Percentiles rank a stretch among this genome's conserved stretches.
Evolutionary conservation across 2,797 vertebrate genomes (phyloP).

Genomic region (Silurus lanzhouensis): DNA sequence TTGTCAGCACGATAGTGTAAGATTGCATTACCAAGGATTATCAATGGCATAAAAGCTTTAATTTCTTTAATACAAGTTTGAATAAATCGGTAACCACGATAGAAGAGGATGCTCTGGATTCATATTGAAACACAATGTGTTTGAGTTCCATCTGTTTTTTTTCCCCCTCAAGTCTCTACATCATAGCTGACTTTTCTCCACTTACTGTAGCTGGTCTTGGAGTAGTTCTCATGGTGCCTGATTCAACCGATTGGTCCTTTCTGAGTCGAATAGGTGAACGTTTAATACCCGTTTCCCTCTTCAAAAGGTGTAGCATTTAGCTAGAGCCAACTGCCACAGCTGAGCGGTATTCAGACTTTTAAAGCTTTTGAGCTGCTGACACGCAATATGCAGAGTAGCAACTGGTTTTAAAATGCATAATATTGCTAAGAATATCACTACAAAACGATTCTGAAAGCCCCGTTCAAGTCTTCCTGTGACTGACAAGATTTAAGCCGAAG

Average conservation of each 20-base stretch:
- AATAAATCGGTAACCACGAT: neutral
- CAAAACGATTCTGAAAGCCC: neutral
- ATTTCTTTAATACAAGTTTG: too few relatives aligned
- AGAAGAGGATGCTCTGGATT: neutral
- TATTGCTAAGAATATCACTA: neutral
- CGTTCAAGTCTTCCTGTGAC: too few relatives aligned
- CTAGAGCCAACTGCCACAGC: neutral
- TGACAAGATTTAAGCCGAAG: too few relatives aligned
- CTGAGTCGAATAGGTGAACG: too few relatives aligned
- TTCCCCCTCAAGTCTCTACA: neutral
- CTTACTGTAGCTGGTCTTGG: neutral
- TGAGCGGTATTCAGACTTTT: neutral
- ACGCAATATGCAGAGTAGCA: neutral
- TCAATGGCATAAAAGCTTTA: neutral
- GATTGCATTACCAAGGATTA: neutral
- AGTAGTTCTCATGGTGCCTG: neutral
- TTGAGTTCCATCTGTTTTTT: neutral
- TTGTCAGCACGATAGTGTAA: neutral
- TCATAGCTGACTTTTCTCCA: neutral
- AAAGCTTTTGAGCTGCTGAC: neutral
- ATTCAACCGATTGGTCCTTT: neutral
- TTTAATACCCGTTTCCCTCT: neutral
- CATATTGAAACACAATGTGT: neutral
- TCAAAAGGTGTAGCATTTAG: neutral
- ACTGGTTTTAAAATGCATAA: neutral